Evolutionary conservation across 2,797 vertebrate genomes (phyloP), one percentile per base, ranked within the genome.

Genomic region (Pelochelys cantorii): DNA sequence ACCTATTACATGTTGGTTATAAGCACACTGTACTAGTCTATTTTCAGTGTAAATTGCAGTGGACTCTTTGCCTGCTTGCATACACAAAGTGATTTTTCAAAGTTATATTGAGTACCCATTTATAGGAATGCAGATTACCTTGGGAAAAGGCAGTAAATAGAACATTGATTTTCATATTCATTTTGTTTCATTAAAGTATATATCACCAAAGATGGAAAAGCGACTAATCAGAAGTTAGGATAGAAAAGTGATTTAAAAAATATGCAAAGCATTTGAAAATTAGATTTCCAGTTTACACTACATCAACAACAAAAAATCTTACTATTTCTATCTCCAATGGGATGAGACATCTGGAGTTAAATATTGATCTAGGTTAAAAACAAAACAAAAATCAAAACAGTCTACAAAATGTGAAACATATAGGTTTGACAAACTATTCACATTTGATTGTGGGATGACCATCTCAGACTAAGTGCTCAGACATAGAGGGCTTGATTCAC

Each of bases 21-120:
- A 37, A 88, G 83, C 84, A 42, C 13, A 75, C 3, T 7, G 2
- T 23, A 25, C n/a, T 91, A 54, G 65, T 8, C 37, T 81, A 29
- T 90, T 91, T 93, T 81, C 59, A 79, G 2, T 56, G 48, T 86
- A 79, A 86, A n/a, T 31, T 1, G 0, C 27, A 84, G 3, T 20
- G 9, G 8, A 68, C 17, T 65, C n/a, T 34, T 3, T 86, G 71
- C 52, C 90, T 77, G 54, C 90, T 62, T 89, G 7, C 57, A 34
- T 34, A 52, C 1, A 20, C 74, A 34, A 5, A 0, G 0, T 42
- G 7, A 85, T 83, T 12, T 4, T 86, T 88, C n/a, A 57, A 3
- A n/a, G 20, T 92, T 88, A 90, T 34, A 81, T 90, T 79, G 37
- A 79, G 3, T 57, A 62, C 20, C 37, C 82, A 48, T 88, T 88